These are phyloP conservation scores for Plestiodon gilberti DNA, from an alignment of 2,113 vertebrate genomes.

Conservation along the genomic window DNA sequence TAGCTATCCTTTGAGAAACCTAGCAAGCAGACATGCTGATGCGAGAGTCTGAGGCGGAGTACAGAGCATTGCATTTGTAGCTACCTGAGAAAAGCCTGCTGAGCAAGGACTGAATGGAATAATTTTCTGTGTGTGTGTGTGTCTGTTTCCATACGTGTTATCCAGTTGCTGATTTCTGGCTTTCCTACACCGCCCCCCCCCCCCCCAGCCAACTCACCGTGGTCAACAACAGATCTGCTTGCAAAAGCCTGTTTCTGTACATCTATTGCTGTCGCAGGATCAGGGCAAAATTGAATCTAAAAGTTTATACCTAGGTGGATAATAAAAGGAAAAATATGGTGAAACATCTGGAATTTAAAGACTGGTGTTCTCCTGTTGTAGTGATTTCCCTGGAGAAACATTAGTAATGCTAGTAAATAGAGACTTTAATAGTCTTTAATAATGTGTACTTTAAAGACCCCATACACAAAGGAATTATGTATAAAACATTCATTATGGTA, in stretches of 20 bases:
- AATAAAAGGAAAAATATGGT: conserved; percentile 69
- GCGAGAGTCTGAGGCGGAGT: background rate
- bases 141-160: background rate
- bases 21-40: conserved; percentile 21
- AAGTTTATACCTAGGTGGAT: conserved; percentile 68
- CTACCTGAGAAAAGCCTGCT: background rate
- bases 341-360: conserved; percentile 80
- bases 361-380: conserved; percentile 69
- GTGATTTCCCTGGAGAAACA: conserved; percentile 77
- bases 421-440: conserved; percentile 81
- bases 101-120: background rate
- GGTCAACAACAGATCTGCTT: background rate
- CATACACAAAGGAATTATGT: conserved; percentile 77
- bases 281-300: conserved; percentile 52
- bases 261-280: background rate
- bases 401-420: conserved; percentile 81
- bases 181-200: no score
- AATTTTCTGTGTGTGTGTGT: no score
- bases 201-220: background rate
- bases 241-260: background rate
- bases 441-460: conserved; percentile 78
- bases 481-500: conserved; percentile 79
- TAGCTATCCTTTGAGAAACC: conserved; percentile 58
- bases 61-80: background rate
- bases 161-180: background rate